phyloP scores from a whole-genome alignment of 2,797 vertebrate species.

The Siniperca obscura region DNA sequence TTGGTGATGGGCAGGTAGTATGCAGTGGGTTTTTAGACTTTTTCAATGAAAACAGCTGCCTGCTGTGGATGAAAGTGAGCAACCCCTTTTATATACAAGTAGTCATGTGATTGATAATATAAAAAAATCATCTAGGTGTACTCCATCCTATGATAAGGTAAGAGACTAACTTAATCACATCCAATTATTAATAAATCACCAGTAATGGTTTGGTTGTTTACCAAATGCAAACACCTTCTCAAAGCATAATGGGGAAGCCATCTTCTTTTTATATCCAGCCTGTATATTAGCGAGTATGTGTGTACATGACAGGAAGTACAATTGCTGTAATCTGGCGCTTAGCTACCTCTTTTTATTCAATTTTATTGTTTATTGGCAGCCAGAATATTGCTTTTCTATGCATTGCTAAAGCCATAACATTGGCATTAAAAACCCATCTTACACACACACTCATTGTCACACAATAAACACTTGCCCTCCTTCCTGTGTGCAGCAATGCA shows the following conservation, averaged over 20 bases:
- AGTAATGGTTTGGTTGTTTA: constrained; percentile 12
- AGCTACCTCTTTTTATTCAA: constrained; percentile 44
- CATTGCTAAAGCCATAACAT: constrained; percentile 57
- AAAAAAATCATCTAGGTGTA: background rate
- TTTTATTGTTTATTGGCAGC: constrained; percentile 55
- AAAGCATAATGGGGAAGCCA: background rate
- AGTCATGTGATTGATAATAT: background rate
- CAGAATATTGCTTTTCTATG: constrained; percentile 48
- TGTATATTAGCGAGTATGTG: constrained; percentile 22
- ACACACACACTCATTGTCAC: constrained; percentile 37
- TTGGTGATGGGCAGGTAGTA: background rate
- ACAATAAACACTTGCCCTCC: constrained; percentile 46
- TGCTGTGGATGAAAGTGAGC: background rate
- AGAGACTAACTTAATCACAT: constrained; percentile 5
- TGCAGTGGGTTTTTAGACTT: background rate
- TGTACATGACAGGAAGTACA: constrained; percentile 32
- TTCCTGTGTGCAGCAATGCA: background rate
- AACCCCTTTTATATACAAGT: background rate
- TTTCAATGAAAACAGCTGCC: background rate
- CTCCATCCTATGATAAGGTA: background rate
- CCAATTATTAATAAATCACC: background rate
- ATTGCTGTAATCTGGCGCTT: constrained; percentile 46
- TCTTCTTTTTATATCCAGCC: constrained; percentile 3
- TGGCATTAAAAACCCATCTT: constrained; percentile 66
- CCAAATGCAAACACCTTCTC: constrained; percentile 14